Conservation (phyloP, 1,140 invertebrate genomes). For the Phthorimaea operculella region DNA sequence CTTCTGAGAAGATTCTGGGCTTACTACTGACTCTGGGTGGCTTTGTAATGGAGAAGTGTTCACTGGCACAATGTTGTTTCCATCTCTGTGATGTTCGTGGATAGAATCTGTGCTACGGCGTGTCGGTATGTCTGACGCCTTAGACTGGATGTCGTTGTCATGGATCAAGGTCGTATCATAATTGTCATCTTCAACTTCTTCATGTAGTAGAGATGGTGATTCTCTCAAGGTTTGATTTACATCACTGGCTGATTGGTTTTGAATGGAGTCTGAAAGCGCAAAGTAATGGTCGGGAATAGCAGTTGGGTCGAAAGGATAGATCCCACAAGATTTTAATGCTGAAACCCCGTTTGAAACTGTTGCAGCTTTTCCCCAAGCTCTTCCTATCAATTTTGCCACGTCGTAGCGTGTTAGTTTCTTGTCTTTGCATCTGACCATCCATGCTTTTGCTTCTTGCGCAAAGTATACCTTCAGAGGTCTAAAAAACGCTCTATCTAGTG, state of each 20-base stretch:
- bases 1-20: too few relatives aligned
- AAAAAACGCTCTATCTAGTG: conserved; percentile 34
- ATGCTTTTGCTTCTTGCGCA: conserved; percentile 9
- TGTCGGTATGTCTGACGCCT: too few relatives aligned
- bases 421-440: conserved; percentile 12
- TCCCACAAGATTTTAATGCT: conserved; percentile 20
- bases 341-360: conserved; percentile 11
- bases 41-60: too few relatives aligned
- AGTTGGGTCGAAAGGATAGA: conserved; percentile 11
- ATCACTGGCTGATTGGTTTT: not conserved
- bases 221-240: not conserved
- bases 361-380: conserved; percentile 16
- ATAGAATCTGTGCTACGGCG: too few relatives aligned
- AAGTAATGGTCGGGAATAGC: conserved; percentile 16
- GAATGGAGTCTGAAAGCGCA: conserved; percentile 7
- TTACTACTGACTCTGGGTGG: too few relatives aligned
- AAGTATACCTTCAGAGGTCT: conserved; percentile 28
- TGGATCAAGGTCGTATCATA: too few relatives aligned
- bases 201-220: too few relatives aligned
- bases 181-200: not conserved
- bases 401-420: conserved; percentile 18
- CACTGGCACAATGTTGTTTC: too few relatives aligned
- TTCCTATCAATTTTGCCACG: conserved; percentile 20
- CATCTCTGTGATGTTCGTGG: too few relatives aligned
- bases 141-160: too few relatives aligned